Conservation (phyloP, 2,113 vertebrate genomes). For the Choloepus hoffmanni region DNA sequence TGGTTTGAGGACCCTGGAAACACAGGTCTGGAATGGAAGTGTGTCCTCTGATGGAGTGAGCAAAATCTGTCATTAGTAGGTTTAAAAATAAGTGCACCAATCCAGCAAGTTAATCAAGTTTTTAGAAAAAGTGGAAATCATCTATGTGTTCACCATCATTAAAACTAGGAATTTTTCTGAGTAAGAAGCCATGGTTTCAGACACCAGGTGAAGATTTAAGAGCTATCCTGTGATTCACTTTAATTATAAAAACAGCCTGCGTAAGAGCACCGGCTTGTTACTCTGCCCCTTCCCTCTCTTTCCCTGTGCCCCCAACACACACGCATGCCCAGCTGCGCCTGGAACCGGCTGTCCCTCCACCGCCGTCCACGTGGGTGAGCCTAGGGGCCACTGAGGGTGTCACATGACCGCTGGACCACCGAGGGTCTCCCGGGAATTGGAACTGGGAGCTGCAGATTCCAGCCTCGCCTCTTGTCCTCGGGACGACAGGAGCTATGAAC, state of each 20-base stretch:
- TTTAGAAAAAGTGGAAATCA: background rate
- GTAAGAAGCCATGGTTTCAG: background rate
- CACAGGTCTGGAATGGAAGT: accelerated
- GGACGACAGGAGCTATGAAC: background rate
- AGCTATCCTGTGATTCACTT: background rate
- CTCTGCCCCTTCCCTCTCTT: background rate
- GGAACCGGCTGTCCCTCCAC: background rate
- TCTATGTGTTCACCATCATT: background rate
- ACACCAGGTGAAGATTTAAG: background rate
- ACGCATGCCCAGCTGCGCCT: background rate
- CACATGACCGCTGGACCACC: background rate
- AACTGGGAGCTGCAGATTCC: background rate
- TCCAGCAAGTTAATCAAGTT: background rate
- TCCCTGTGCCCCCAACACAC: background rate
- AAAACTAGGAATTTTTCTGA: background rate
- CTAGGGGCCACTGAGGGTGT: no score
- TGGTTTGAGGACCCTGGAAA: background rate
- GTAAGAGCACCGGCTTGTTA: background rate
- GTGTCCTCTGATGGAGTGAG: accelerated
- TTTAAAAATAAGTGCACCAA: accelerated
- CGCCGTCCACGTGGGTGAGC: background rate
- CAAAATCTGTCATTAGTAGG: accelerated
- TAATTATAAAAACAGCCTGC: background rate
- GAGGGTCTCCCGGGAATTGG: accelerated
- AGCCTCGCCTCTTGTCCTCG: background rate